A percentile compares a stretch with the other conserved stretches of the same genome.
phyloP scores from a whole-genome alignment of 2,888 invertebrate genomes.

The Melolontha melolontha region DNA sequence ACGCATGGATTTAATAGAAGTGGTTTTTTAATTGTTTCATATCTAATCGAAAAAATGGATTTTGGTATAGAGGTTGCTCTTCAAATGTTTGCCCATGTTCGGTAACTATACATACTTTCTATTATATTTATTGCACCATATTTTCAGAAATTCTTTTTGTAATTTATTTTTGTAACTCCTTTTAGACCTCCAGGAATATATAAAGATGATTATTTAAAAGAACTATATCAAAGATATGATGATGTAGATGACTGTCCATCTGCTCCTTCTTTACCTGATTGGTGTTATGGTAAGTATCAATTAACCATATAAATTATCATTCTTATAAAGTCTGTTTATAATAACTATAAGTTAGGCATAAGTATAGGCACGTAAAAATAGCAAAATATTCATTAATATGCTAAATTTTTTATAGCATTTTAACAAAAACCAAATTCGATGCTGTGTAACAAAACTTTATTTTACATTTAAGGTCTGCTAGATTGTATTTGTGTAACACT shows the following conservation, averaged over 20 bases:
- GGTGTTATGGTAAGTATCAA: conserved; percentile 77
- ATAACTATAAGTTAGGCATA: no score
- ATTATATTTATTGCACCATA: not conserved
- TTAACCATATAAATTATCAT: not conserved
- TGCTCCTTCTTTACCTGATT: conserved; percentile 85
- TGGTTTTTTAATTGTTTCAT: conserved; percentile 94
- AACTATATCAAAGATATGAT: conserved; percentile 86
- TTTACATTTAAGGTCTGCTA: no score
- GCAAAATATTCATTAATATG: no score
- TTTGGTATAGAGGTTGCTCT: conserved; percentile 89
- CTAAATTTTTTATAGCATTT: no score
- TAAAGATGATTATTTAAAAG: conserved; percentile 93
- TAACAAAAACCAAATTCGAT: no score
- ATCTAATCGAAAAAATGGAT: conserved; percentile 86
- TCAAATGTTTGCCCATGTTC: conserved; percentile 77
- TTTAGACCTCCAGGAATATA: conserved; percentile 94
- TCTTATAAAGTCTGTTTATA: not conserved
- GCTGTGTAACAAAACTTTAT: no score
- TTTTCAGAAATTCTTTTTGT: conserved; percentile 7
- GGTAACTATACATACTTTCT: conserved; percentile 63
- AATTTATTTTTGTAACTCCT: conserved; percentile 4
- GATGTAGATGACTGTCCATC: conserved; percentile 76
- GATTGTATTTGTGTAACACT: no score
- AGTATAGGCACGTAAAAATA: no score
- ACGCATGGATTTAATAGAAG: conserved; percentile 99